These are phyloP conservation scores for Nasonovia ribisnigri DNA, from an alignment of 2,888 invertebrate species.

Conservation along the genomic window DNA sequence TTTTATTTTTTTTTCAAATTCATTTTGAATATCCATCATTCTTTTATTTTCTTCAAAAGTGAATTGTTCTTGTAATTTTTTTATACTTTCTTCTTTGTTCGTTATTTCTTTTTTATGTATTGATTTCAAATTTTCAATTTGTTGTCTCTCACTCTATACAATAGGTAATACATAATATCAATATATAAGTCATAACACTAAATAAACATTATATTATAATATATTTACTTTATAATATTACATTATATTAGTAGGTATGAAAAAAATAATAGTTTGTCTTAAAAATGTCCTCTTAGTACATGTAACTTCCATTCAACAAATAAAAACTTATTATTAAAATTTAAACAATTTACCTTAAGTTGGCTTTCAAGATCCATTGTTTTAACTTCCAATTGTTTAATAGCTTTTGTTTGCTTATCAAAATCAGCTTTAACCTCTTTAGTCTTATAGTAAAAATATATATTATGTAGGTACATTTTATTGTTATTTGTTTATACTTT, in stretches of 20 bases:
- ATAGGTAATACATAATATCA: neutral
- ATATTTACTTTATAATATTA: too few species aligned
- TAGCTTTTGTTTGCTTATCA: constrained; percentile 50
- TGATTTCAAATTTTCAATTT: constrained; percentile 75
- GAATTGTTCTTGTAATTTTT: constrained; percentile 80
- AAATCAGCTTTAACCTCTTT: constrained; percentile 60
- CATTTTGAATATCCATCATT: constrained; percentile 78
- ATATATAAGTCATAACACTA: neutral
- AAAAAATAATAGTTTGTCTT: neutral
- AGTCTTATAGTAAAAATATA: constrained; percentile 38
- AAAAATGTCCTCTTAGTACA: neutral
- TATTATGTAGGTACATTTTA: neutral
- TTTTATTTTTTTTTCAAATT: constrained; percentile 77
- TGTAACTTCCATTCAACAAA: neutral
- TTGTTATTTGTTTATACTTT: neutral
- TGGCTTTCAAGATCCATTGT: constrained; percentile 46
- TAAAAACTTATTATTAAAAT: neutral
- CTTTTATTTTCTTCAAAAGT: constrained; percentile 77
- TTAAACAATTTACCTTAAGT: constrained; percentile 39
- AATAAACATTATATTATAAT: neutral
- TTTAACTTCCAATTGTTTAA: constrained; percentile 60
- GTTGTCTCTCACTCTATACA: constrained; percentile 59
- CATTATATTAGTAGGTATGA: neutral
- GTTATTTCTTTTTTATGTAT: constrained; percentile 82
- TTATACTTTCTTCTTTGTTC: constrained; percentile 83